Evolutionary conservation across 2,113 vertebrate genomes (phyloP).

Genomic region (Mixornis gularis): DNA sequence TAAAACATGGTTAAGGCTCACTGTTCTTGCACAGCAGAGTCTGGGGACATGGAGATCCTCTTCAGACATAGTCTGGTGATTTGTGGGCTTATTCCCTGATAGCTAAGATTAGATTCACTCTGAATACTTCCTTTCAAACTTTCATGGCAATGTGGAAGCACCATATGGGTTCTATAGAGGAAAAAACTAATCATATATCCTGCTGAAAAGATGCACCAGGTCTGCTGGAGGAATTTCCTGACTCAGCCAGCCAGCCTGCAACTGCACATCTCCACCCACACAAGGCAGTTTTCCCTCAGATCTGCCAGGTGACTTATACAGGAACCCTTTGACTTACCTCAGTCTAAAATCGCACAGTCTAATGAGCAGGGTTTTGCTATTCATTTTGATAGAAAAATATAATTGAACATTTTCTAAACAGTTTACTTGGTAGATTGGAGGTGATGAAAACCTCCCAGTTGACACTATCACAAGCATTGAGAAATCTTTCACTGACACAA

Average conservation of each 20-base stretch:
- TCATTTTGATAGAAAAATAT: neutral
- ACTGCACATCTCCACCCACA: neutral
- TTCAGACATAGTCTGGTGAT: neutral
- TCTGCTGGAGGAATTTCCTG: neutral
- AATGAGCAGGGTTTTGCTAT: neutral
- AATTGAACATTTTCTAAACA: neutral
- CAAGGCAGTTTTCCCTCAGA: neutral
- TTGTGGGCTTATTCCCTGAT: neutral
- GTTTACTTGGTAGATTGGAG: neutral
- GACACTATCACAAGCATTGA: neutral
- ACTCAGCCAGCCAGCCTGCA: neutral
- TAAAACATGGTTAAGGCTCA: neutral
- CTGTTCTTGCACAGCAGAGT: neutral
- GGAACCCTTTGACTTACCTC: neutral
- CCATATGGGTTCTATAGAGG: neutral
- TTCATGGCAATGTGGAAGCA: neutral
- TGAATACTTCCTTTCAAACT: neutral
- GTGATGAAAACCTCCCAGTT: neutral
- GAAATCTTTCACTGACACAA: neutral
- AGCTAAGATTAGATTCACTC: neutral
- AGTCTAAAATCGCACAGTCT: neutral
- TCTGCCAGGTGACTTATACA: neutral
- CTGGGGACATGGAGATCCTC: neutral
- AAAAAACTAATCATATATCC: neutral
- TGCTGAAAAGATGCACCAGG: neutral